Conservation (phyloP, 2,888 invertebrate species). For the Epinotia nisella region DNA sequence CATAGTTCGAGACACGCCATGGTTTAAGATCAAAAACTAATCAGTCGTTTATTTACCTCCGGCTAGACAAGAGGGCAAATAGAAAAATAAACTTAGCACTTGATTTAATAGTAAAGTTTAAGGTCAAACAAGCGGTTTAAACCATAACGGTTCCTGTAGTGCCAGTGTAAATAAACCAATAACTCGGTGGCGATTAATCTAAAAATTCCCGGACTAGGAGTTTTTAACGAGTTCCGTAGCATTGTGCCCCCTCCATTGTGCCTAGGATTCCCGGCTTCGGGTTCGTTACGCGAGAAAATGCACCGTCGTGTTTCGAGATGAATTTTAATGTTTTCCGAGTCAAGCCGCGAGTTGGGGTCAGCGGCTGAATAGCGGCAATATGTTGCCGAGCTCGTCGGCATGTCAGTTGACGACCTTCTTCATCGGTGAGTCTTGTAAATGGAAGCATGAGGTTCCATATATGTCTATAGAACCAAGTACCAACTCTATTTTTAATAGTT, state of each 20-base stretch:
- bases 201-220: constrained; percentile 37
- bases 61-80: constrained; percentile 22
- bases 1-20: constrained; percentile 45
- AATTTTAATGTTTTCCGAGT: constrained; percentile 51
- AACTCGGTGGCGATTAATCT: constrained; percentile 37
- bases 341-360: constrained; percentile 49
- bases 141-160: constrained; percentile 39
- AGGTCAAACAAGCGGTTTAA: constrained; percentile 26
- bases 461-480: neutral
- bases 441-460: constrained; percentile 9
- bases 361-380: constrained; percentile 53
- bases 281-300: constrained; percentile 58
- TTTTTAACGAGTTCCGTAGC: constrained; percentile 65
- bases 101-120: constrained; percentile 31
- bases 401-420: constrained; percentile 69
- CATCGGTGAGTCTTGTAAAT: constrained; percentile 64
- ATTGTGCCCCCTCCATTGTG: constrained; percentile 64
- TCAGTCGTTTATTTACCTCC: constrained; percentile 45
- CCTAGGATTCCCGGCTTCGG: constrained; percentile 43
- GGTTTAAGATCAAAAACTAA: constrained; percentile 45
- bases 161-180: constrained; percentile 38
- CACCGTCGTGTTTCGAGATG: constrained; percentile 57
- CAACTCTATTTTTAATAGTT: too few relatives aligned
- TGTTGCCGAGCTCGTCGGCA: constrained; percentile 58
- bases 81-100: constrained; percentile 7